phyloP scores from a whole-genome alignment of 2,113 vertebrate genomes.

The Oxygymnocypris stewartii region DNA sequence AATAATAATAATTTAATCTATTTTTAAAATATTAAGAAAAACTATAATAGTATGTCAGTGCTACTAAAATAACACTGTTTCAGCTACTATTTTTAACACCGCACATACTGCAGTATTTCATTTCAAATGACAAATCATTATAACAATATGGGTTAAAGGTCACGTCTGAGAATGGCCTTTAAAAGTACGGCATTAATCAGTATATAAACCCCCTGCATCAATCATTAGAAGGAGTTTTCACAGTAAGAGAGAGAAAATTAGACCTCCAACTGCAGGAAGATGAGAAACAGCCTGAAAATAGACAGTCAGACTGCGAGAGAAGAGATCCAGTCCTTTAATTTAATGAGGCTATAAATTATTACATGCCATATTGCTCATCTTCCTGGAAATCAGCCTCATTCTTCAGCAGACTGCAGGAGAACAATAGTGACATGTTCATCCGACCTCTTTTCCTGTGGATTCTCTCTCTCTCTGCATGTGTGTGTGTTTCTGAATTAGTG shows the following conservation, averaged over 20 bases:
- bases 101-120: neutral
- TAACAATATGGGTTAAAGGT: conserved; percentile 13
- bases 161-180: conserved; percentile 7
- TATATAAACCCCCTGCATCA: conserved; percentile 12
- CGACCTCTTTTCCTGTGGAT: conserved; percentile 7
- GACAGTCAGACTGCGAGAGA: neutral
- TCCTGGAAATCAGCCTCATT: conserved; percentile 34
- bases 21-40: too few species aligned
- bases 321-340: conserved; percentile 14
- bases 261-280: conserved; percentile 4
- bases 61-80: neutral
- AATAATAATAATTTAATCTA: too few species aligned
- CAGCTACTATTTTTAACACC: neutral
- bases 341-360: conserved; percentile 42
- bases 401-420: conserved; percentile 18
- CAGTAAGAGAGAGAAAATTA: neutral
- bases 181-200: conserved; percentile 7
- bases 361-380: conserved; percentile 25
- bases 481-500: neutral
- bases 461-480: neutral
- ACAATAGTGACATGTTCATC: conserved; percentile 21
- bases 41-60: neutral
- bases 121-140: conserved; percentile 9
- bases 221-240: conserved; percentile 18
- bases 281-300: conserved; percentile 5